phyloP scores from a whole-genome alignment of 2,888 invertebrate species.

The Sarcophaga rosellei region DNA sequence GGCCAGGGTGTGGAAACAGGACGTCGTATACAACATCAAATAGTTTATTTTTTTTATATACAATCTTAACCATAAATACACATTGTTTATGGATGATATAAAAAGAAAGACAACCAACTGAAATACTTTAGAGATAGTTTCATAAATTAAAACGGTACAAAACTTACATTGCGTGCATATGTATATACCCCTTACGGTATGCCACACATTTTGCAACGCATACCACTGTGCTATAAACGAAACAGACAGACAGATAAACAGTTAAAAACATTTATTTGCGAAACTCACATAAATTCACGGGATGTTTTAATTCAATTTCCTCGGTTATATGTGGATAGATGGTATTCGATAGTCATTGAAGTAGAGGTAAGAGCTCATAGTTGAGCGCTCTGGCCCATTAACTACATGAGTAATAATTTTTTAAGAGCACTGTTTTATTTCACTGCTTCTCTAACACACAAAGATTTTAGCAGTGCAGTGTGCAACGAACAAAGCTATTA shows the following conservation, averaged over 20 bases:
- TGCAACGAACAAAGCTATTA: not conserved
- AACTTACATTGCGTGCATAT: not conserved
- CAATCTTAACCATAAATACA: not conserved
- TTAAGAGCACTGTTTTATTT: not conserved
- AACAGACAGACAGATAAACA: not conserved
- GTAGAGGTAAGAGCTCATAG: not conserved
- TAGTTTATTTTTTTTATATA: not conserved
- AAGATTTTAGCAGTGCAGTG: not conserved
- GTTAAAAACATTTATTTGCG: not conserved
- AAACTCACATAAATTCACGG: slow-evolving; percentile 13
- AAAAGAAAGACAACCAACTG: not conserved
- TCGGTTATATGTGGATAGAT: not conserved
- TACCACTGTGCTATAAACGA: not conserved
- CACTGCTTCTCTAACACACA: not conserved
- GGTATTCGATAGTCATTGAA: not conserved
- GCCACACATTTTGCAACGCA: not conserved
- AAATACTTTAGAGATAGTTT: too few relatives aligned
- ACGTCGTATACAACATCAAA: not conserved
- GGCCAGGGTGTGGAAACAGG: not conserved
- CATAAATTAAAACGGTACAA: too few relatives aligned
- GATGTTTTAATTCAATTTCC: slow-evolving; percentile 39
- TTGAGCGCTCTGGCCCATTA: not conserved
- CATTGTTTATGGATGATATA: not conserved
- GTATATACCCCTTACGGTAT: not conserved
- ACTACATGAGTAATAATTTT: slow-evolving; percentile 16